Evolutionary conservation across 2,797 vertebrate species (phyloP), one percentile per base, ranked within the genome.

Genomic region (Fistularia commersonii): DNA sequence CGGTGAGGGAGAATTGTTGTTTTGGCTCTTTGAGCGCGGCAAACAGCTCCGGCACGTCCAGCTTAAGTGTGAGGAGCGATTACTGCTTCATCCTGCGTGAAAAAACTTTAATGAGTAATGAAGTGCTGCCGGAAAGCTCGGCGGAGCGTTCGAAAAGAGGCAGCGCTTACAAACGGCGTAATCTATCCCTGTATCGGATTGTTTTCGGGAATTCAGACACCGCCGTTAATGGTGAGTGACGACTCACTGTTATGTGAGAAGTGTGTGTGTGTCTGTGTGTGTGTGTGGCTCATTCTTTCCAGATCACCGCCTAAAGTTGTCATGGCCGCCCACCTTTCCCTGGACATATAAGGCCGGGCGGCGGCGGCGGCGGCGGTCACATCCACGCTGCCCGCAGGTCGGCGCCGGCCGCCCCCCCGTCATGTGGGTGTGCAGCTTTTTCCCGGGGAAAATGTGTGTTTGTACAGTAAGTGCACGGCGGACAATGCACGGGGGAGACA

Each of bases 311-410:
- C 70, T 69, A 62, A 72, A 45, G 83, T 87, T 84, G 72, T 77
- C 71, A 86, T 81, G 82, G 76, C 72, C 68, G 65, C 68, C 77
- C 84, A 82, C 81, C 80, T 88, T 83, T 82, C 84, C 81, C 80
- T 84, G 81, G 79, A 88, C 83, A 75, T 86, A 83, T 80, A 84
- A 77, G 84, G 80, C 61, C 32, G 63, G 77, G 76, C 66, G 63
- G 67, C 61, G 63, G 66, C 61, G 54, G 51, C 46, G 43, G 53
- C 47, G 33, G 48, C 52, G 54, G 55, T 51, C 61, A 55, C 61
- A 6, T 63, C 72, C 51, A 66, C 57, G 74, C 48, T 51, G 48
- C 58, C 61, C 60, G 58, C 39, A 9, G 59, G 61, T 47, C 50
- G 31, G 39, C 39, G 8, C 38, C 55, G 31, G 35, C 60, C 38